Base-by-base conservation (phyloP, 1,140 invertebrate genomes). In the Drosophila ohnishii region DNA sequence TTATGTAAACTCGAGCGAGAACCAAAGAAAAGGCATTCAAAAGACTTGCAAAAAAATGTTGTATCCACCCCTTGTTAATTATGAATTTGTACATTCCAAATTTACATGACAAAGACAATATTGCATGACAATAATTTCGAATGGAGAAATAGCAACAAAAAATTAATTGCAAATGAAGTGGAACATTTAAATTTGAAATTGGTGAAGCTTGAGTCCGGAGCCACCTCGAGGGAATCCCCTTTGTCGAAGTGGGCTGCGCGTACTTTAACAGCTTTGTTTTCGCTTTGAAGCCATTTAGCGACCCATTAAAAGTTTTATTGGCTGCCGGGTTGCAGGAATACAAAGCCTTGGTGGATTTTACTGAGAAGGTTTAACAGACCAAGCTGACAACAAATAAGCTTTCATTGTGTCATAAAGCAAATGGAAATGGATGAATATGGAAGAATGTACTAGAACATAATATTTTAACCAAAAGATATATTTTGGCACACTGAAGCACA, bases 251-350 rank as follows among this genome's bases (percentile, higher is more conserved):
- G 28, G 32, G 28, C 16, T 39, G 35, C 22, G 42, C 44, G 59
- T 14, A 45, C 47, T 67, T 75, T 64, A 53, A 78, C 44, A 42
- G 62, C 37, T 75, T 75, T 75, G 59, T 59, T 74, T 73, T 44
- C 40, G 58, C 57, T 55, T 58, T 44, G 25, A 42, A 60, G 44
- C 44, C 45, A 82, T 82, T 81, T 74, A 74, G 59, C 63, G 63
- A 50, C 60, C 75, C 79, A 82, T 81, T 81, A 73, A 81, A 74
- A 82, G 42, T 73, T 81, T 81, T 80, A 45, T 63, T 62, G 61
- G 71, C 34, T 39, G 57, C 9, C 22, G 32, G 22, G 30, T 30
- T 50, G 25, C 34, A 8, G 14, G n/a, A 32, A 48, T 35, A 55
- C 57, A 48, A 64, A 74, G 47, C 22, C 59, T 14, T n/a, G 7